Evolutionary conservation across 2,888 invertebrate species (phyloP), one percentile per base, ranked within the genome.

Genomic region (Drosophila peninsularis): DNA sequence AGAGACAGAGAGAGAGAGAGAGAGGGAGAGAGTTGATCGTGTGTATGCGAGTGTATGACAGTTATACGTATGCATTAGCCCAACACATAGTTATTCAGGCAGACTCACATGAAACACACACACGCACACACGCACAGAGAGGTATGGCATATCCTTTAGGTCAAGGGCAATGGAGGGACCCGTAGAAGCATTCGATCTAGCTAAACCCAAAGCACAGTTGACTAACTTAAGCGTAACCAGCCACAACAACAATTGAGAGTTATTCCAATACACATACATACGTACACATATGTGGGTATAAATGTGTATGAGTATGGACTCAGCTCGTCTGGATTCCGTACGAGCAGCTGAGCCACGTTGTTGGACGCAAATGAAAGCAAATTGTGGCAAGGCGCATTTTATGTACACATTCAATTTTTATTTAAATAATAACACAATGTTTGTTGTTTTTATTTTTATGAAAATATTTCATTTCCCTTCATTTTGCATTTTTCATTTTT

Each of bases 361-460:
- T 27, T 32, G 17, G 17, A 3, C 32, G 19, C 0, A 49, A 66
- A 54, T 69, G 19, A 78, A 71, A 66, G 63, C 67, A 47, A 81
- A 52, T 60, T 69, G 76, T 70, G 73, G 63, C 71, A 47, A 81
- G 50, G 56, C 69, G 80, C 68, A 71, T 76, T 80, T 82, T 86
- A 83, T 89, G 10, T 52, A 52, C 52, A 89, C 84, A 84, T 78
- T 65, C 6, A 57, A 73, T 82, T 90, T 88, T 90, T 85, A 89
- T 90, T 89, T 80, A 89, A 89, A 90, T 90, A 88, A 90, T 90
- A 90, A 89, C 89, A 90, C 88, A 85, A 65, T 73, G 61, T 73
- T 84, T 75, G 57, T 68, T 74, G 39, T 39, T 75, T 72, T 80
- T 47, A 17, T 47, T 75, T 78, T 83, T 90, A 90, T 77, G 90